Conservation (phyloP, 2,888 invertebrate species). For the Microchrysa polita region DNA sequence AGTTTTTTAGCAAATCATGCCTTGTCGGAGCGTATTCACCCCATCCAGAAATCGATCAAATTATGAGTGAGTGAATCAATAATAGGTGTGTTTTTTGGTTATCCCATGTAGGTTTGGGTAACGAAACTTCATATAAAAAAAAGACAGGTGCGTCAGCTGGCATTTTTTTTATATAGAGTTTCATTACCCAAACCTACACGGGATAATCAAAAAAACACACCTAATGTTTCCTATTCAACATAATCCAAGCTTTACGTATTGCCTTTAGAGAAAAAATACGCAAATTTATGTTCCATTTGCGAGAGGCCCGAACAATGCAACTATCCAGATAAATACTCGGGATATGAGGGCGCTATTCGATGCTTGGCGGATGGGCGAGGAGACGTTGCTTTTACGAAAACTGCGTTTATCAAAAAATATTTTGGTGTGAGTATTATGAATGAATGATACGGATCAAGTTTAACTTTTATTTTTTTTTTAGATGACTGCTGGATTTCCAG, state of each 20-base stretch:
- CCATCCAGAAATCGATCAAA: constrained; percentile 74
- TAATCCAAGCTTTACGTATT: not conserved
- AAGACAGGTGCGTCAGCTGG: too few species aligned
- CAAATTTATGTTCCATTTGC: constrained; percentile 81
- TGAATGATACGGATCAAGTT: too few species aligned
- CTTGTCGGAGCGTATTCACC: constrained; percentile 87
- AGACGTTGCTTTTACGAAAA: constrained; percentile 87
- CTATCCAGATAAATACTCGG: constrained; percentile 85
- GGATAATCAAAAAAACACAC: too few species aligned
- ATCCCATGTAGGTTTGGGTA: too few species aligned
- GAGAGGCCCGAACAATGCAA: constrained; percentile 79
- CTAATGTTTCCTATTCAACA: too few species aligned
- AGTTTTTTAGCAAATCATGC: constrained; percentile 84
- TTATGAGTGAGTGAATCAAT: constrained; percentile 72
- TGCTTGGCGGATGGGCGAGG: constrained; percentile 85
- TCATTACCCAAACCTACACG: too few species aligned
- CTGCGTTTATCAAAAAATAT: constrained; percentile 80
- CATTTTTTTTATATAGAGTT: too few species aligned
- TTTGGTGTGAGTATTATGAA: constrained; percentile 70
- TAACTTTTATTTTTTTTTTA: not conserved
- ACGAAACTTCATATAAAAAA: too few species aligned
- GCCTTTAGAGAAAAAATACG: constrained; percentile 78
- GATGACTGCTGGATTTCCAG: constrained; percentile 64
- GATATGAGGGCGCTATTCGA: constrained; percentile 85
- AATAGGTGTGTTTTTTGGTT: too few species aligned